A percentile compares a stretch with the other conserved stretches of the same genome.
Evolutionary conservation across 2,888 invertebrate species (phyloP).

Genomic region (Papilio gigon): DNA sequence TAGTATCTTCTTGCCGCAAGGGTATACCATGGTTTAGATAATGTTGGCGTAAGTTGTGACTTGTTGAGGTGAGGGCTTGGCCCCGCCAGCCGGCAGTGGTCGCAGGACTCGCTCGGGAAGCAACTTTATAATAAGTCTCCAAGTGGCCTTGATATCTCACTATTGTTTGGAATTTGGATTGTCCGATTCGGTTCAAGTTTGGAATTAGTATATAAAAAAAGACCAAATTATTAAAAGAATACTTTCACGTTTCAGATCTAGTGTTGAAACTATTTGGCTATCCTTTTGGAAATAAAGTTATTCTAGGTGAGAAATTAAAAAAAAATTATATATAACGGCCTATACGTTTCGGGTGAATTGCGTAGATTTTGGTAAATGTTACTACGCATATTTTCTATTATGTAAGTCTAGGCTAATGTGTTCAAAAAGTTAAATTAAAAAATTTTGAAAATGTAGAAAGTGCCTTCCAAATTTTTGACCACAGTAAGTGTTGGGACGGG

Average conservation of each 20-base stretch:
- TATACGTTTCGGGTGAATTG: constrained; percentile 80
- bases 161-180: constrained; percentile 78
- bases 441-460: constrained; percentile 87
- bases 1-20: constrained; percentile 77
- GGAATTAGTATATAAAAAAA: constrained; percentile 80
- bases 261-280: constrained; percentile 80
- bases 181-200: constrained; percentile 78
- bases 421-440: constrained; percentile 85
- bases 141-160: constrained; percentile 82
- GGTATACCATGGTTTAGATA: constrained; percentile 77
- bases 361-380: constrained; percentile 82
- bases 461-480: constrained; percentile 89
- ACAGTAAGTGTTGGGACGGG: constrained; percentile 83
- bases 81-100: constrained; percentile 58
- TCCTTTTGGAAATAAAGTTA: constrained; percentile 80
- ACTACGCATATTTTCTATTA: constrained; percentile 83
- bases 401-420: constrained; percentile 88
- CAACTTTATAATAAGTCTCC: constrained; percentile 78
- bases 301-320: constrained; percentile 69
- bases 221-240: constrained; percentile 76
- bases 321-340: constrained; percentile 74
- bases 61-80: constrained; percentile 53
- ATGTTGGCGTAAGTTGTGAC: constrained; percentile 68
- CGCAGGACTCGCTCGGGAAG: constrained; percentile 68
- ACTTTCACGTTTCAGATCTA: constrained; percentile 77